These are phyloP conservation scores for Oncorhynchus mykiss DNA, from an alignment of 2,113 vertebrate genomes.

Conservation along the genomic window DNA sequence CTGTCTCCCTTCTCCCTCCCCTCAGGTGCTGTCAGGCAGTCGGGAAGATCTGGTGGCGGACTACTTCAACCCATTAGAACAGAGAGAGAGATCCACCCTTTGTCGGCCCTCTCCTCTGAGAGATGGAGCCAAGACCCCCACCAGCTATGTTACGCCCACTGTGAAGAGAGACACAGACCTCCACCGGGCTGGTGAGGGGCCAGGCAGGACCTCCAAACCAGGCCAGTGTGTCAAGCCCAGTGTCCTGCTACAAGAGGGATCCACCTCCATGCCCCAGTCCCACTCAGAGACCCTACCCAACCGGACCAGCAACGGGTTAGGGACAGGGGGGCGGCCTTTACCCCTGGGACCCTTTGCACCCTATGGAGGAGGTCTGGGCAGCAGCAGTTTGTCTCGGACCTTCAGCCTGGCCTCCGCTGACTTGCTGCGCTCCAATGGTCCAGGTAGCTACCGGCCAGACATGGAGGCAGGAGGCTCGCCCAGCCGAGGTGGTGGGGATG, in stretches of 20 bases:
- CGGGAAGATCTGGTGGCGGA: slow-evolving; percentile 83
- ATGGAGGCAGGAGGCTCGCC: slow-evolving; percentile 42
- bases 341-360: slow-evolving; percentile 24
- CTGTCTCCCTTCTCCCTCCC: neutral
- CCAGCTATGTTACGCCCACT: slow-evolving; percentile 79
- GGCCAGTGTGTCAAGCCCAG: slow-evolving; percentile 85
- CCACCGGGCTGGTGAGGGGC: neutral
- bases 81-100: slow-evolving; percentile 34
- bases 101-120: slow-evolving; percentile 56
- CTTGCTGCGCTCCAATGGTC: slow-evolving; percentile 81
- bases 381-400: slow-evolving; percentile 76
- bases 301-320: slow-evolving; percentile 48
- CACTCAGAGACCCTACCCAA: slow-evolving; percentile 60
- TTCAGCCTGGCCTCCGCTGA: slow-evolving; percentile 93
- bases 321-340: slow-evolving; percentile 19
- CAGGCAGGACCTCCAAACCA: slow-evolving; percentile 67
- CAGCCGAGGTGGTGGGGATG: slow-evolving; percentile 25
- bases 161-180: slow-evolving; percentile 72
- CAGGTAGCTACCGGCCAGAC: slow-evolving; percentile 77
- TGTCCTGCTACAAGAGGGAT: slow-evolving; percentile 65
- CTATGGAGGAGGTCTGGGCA: slow-evolving; percentile 6
- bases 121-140: slow-evolving; percentile 76
- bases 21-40: slow-evolving; percentile 71
- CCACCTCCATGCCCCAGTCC: slow-evolving; percentile 41
- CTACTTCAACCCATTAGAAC: slow-evolving; percentile 80